These are phyloP conservation scores for Plebejus anna DNA, from an alignment of 2,888 invertebrate genomes.

Conservation along the genomic window DNA sequence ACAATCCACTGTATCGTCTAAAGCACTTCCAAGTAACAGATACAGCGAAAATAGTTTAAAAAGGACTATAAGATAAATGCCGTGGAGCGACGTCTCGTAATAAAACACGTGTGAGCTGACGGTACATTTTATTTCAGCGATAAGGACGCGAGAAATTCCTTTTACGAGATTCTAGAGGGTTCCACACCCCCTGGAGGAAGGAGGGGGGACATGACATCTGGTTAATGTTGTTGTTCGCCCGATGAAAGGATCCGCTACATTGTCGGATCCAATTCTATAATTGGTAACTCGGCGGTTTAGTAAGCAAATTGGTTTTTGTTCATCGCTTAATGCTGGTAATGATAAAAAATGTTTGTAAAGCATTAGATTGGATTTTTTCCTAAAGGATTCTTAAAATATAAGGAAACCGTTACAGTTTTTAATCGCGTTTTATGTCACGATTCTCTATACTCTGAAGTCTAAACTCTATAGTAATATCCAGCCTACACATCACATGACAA, in stretches of 20 bases:
- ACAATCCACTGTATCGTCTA: not conserved
- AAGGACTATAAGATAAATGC: constrained; percentile 73
- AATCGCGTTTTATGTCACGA: not conserved
- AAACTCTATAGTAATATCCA: not conserved
- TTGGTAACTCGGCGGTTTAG: constrained; percentile 13
- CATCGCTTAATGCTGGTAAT: not conserved
- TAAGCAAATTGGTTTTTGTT: not conserved
- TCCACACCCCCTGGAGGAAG: constrained; percentile 43
- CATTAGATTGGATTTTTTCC: not conserved
- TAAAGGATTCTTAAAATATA: not conserved
- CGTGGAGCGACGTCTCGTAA: constrained; percentile 66
- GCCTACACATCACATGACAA: too few species aligned
- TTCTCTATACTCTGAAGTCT: not conserved
- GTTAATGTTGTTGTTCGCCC: constrained; percentile 55
- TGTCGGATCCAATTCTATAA: constrained; percentile 37
- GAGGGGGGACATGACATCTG: constrained; percentile 64
- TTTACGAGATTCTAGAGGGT: constrained; percentile 70
- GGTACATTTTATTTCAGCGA: constrained; percentile 79
- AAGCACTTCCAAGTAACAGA: constrained; percentile 33
- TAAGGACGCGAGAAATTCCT: constrained; percentile 77
- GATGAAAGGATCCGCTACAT: constrained; percentile 40
- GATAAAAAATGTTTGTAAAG: too few species aligned
- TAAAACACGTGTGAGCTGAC: constrained; percentile 75
- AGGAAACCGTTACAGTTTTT: not conserved
- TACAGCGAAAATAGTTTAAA: constrained; percentile 41